These are phyloP conservation scores for Aurelia aurita complex sp. Pacific DNA, from an alignment of 30 jellyfish, hydroid and myxozoan genomes.

Conservation along the genomic window DNA sequence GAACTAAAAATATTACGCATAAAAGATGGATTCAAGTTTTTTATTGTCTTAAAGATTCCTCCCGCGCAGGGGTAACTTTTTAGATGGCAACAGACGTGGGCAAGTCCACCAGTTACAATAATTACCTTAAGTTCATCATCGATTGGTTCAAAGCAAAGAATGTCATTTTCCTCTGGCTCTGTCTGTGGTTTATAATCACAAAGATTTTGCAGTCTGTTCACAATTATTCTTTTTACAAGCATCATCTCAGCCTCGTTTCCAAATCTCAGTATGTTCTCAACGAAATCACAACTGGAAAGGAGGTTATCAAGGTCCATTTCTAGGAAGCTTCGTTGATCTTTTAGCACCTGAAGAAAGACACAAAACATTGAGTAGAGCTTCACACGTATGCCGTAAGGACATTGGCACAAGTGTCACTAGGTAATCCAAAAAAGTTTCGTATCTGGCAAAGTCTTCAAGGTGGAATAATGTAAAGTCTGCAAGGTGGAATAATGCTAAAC, in stretches of 20 bases:
- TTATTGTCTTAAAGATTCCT: no score
- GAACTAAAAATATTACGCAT: no score
- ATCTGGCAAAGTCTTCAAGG: no score
- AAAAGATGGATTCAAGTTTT: no score
- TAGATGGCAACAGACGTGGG: no score
- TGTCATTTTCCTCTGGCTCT: slow-evolving; percentile 97
- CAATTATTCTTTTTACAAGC: slow-evolving; percentile 83
- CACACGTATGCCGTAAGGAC: no score
- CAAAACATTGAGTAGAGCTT: no score
- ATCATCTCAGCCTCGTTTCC: slow-evolving; percentile 99
- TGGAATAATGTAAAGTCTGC: no score
- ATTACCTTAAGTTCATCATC: slow-evolving; percentile 69
- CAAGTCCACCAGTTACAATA: background rate
- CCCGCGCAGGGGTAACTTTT: no score
- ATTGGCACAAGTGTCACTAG: no score
- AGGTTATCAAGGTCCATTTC: slow-evolving; percentile 90
- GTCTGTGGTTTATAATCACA: slow-evolving; percentile 79
- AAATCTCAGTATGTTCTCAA: slow-evolving; percentile 84
- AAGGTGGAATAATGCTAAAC: no score
- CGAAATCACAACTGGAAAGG: slow-evolving; percentile 88
- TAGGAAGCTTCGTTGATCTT: slow-evolving; percentile 76
- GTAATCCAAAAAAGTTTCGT: no score
- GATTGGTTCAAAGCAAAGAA: slow-evolving; percentile 59
- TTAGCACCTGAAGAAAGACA: slow-evolving; percentile 54
- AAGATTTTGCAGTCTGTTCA: slow-evolving; percentile 66